Evolutionary conservation across 2,113 vertebrate genomes (phyloP).

Genomic region (Heterotis niloticus): DNA sequence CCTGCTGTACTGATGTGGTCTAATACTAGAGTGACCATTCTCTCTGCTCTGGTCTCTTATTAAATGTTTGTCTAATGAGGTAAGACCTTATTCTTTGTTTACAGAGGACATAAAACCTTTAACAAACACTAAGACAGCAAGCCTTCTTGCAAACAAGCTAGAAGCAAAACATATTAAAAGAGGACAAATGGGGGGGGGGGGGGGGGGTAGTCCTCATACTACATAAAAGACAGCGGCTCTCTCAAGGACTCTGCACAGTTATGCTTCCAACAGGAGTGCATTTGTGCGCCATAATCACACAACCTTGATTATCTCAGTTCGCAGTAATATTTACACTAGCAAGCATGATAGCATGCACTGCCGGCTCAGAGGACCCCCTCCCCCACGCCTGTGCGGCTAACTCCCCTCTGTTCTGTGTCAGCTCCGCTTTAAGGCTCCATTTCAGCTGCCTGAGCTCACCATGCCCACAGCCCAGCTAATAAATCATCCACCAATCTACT

Average conservation of each 20-base stretch:
- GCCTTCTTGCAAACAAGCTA: too few relatives aligned
- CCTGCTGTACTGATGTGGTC: too few relatives aligned
- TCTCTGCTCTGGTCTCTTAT: too few relatives aligned
- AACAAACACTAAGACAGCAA: too few relatives aligned
- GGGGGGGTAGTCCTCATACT: too few relatives aligned
- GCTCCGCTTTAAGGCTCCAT: slow-evolving; percentile 68
- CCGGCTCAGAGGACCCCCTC: slow-evolving; percentile 24
- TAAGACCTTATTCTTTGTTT: too few relatives aligned
- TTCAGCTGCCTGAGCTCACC: slow-evolving; percentile 74
- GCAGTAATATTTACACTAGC: slow-evolving; percentile 58
- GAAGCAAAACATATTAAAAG: too few relatives aligned
- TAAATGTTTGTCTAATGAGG: too few relatives aligned
- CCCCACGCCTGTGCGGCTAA: slow-evolving; percentile 43
- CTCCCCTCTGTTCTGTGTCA: slow-evolving; percentile 20
- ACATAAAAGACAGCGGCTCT: too few relatives aligned
- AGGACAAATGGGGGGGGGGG: too few relatives aligned
- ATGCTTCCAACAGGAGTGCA: not conserved
- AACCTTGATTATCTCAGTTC: slow-evolving; percentile 53
- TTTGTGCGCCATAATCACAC: slow-evolving; percentile 13
- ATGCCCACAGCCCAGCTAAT: slow-evolving; percentile 73
- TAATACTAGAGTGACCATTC: too few relatives aligned
- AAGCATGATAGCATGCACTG: slow-evolving; percentile 38
- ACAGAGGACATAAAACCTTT: too few relatives aligned
- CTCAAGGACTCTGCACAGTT: not conserved
- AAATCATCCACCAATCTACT: slow-evolving; percentile 87